These are phyloP conservation scores for Spialia ferax DNA, from an alignment of 2,888 invertebrate genomes.

Conservation along the genomic window DNA sequence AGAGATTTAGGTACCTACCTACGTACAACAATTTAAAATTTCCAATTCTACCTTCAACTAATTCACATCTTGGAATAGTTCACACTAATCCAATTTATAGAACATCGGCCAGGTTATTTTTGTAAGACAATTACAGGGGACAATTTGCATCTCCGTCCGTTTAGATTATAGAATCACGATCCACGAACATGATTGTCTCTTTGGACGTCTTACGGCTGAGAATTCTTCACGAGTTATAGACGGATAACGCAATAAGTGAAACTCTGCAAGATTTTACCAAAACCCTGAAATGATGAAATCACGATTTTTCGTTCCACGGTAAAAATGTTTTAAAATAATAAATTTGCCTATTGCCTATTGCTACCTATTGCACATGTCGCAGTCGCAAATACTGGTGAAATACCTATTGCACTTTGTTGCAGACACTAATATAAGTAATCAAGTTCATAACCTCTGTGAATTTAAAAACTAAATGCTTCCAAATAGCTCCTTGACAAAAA, in stretches of 20 bases:
- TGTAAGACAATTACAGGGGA: slow-evolving; percentile 34
- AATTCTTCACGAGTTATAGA: slow-evolving; percentile 10
- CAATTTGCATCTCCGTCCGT: slow-evolving; percentile 36
- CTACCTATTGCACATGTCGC: no score
- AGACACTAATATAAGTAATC: no score
- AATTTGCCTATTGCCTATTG: no score
- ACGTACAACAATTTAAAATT: background rate
- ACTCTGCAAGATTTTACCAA: slow-evolving; percentile 5
- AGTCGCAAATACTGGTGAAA: no score
- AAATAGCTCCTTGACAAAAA: no score
- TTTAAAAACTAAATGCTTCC: no score
- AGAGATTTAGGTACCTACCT: no score
- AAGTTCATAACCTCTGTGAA: no score
- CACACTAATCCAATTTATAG: slow-evolving; percentile 14
- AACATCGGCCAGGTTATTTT: slow-evolving; percentile 23
- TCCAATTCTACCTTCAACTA: background rate
- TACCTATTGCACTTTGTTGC: background rate
- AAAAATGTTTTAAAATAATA: background rate
- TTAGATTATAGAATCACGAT: slow-evolving; percentile 36
- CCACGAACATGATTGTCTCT: slow-evolving; percentile 33
- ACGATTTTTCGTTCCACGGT: background rate
- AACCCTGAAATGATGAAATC: slow-evolving; percentile 1
- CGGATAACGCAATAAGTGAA: slow-evolving; percentile 29
- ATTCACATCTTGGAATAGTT: slow-evolving; percentile 7
- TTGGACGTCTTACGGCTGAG: slow-evolving; percentile 22